Percentiles rank a stretch among this genome's conserved stretches.
Evolutionary conservation across 2,797 vertebrate species (phyloP).

Genomic region (Leptoclinus maculatus): DNA sequence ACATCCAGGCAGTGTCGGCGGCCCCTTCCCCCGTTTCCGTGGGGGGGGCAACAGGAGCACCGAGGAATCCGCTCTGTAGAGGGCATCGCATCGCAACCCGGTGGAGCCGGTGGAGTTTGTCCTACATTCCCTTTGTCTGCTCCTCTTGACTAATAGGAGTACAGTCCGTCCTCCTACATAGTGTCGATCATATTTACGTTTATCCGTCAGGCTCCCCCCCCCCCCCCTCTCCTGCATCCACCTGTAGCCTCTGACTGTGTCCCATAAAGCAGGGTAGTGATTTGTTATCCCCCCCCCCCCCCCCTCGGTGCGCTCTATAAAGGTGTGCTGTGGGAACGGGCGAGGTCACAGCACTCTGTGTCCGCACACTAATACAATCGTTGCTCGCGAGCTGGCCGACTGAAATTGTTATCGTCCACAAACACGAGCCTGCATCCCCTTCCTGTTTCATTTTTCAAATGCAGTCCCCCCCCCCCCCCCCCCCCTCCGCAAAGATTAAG

Average conservation of each 20-base stretch:
- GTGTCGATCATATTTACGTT: neutral
- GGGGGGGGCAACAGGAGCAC: conserved; percentile 9
- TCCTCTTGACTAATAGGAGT: neutral
- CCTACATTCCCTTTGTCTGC: neutral
- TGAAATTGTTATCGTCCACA: conserved; percentile 38
- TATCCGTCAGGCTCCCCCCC: no score
- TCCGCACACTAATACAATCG: neutral
- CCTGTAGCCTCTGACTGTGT: neutral
- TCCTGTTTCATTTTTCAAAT: conserved; percentile 36
- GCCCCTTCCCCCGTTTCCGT: conserved; percentile 54
- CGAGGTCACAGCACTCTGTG: neutral
- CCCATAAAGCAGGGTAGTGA: neutral
- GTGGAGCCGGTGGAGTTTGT: no score
- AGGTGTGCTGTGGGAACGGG: neutral
- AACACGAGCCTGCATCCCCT: conserved; percentile 40
- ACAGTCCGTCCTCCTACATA: neutral
- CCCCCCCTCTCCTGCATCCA: no score
- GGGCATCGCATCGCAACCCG: conserved; percentile 62
- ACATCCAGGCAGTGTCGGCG: conserved; percentile 69
- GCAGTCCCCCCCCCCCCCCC: conserved; percentile 2
- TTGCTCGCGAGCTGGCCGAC: neutral
- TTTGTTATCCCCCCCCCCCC: neutral
- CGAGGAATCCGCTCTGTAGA: conserved; percentile 57
- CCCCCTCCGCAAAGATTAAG: conserved; percentile 55
- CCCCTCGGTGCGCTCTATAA: neutral